Percentiles rank a stretch among this genome's conserved stretches.
Conservation (phyloP, 2,113 vertebrate genomes). For the Pteronura brasiliensis region DNA sequence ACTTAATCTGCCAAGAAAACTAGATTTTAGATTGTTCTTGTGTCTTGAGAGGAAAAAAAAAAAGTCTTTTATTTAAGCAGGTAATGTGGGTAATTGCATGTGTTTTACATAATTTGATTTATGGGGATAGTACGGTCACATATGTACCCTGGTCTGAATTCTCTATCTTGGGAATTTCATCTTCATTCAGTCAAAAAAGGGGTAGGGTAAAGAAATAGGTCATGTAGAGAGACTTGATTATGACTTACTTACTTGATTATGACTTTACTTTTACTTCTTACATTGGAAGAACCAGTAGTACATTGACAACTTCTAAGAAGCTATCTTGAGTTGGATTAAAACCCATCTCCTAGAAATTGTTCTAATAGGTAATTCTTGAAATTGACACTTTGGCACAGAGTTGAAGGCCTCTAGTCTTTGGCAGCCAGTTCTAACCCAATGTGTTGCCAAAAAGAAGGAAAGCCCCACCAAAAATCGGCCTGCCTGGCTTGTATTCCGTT, state of each 20-base stretch:
- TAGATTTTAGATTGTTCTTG: slow-evolving; percentile 43
- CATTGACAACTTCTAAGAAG: background rate
- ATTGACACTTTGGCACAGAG: slow-evolving; percentile 58
- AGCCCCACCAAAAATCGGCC: background rate
- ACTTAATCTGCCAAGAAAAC: slow-evolving; percentile 68
- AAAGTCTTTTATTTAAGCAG: slow-evolving; percentile 31
- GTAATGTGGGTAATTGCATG: slow-evolving; percentile 12
- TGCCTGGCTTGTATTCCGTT: background rate
- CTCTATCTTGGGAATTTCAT: slow-evolving; percentile 20
- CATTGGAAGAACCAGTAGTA: background rate
- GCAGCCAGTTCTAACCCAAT: background rate
- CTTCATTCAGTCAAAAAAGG: background rate
- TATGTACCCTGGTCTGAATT: background rate
- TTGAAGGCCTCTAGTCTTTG: slow-evolving; percentile 65
- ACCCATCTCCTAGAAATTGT: slow-evolving; percentile 15
- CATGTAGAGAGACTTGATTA: background rate
- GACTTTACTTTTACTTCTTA: too few species aligned
- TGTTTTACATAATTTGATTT: slow-evolving; percentile 60
- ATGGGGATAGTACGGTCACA: background rate
- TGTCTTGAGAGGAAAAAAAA: slow-evolving; percentile 2
- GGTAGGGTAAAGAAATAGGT: background rate
- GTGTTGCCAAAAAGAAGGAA: slow-evolving; percentile 45
- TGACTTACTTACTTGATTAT: background rate
- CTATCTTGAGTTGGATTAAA: slow-evolving; percentile 2
- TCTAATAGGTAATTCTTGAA: slow-evolving; percentile 48